Conservation (phyloP, 1,140 invertebrate genomes). For the Leptestheria dahalacensis region DNA sequence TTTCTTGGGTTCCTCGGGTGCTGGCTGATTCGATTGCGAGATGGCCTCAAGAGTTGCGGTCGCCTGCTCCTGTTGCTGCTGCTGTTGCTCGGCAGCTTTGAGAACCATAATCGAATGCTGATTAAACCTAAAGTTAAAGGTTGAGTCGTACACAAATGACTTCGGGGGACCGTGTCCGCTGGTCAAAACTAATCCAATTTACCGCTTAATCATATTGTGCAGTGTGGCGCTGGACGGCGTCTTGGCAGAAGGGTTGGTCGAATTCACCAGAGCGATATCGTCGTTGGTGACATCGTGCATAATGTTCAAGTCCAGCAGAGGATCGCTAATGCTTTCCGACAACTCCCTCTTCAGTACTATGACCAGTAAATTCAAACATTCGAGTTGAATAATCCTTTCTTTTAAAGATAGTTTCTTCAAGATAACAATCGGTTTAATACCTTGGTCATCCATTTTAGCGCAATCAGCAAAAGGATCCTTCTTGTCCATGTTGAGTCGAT, state of each 20-base stretch:
- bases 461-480: constrained; percentile 94
- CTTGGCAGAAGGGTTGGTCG: constrained; percentile 18
- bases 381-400: too few species aligned
- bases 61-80: not conserved
- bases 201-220: constrained; percentile 78
- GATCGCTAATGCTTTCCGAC: constrained; percentile 55
- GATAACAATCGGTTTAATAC: constrained; percentile 23
- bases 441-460: constrained; percentile 84
- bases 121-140: constrained; percentile 51
- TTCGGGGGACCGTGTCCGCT: too few species aligned
- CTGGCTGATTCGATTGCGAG: constrained; percentile 25
- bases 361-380: too few species aligned
- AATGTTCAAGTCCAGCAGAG: constrained; percentile 59
- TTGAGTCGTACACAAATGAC: too few species aligned
- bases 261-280: constrained; percentile 29
- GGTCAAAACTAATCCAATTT: constrained; percentile 7
- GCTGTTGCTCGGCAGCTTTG: constrained; percentile 41
- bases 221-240: constrained; percentile 40
- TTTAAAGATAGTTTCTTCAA: constrained; percentile 7
- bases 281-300: constrained; percentile 59
- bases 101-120: constrained; percentile 94
- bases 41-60: constrained; percentile 18
- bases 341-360: constrained; percentile 65
- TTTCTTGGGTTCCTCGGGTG: constrained; percentile 6
- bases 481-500: constrained; percentile 69